Base-by-base conservation (phyloP, 2,888 invertebrate genomes). In the Nysson spinosus region DNA sequence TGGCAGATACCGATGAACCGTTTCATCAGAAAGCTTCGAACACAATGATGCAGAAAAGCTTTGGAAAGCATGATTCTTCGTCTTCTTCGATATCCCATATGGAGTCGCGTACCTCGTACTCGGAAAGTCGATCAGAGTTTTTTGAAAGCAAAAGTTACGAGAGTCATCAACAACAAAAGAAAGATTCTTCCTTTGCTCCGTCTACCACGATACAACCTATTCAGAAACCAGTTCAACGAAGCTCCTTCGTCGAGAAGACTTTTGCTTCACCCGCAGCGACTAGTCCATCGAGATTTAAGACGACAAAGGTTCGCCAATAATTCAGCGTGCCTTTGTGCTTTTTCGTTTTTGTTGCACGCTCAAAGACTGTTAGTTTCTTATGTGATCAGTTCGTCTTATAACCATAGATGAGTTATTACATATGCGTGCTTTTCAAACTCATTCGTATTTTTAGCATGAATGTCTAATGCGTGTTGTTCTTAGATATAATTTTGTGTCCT, bases 1-100 rank as follows among this genome's bases (percentile, higher is more conserved):
- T 91, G 86, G 93, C 93, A 1, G 93, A 93, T 78, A 93, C 93
- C 0, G 92, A 93, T 72, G 93, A 93, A 72, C 91, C 91, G 1
- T 88, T 90, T 11, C 84, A 81, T 7, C 83, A 85, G 16, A 77
- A 63, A 28, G 54, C 54, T 0, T 71, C 68, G 0, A 52, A 37
- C 6, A 58, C 63, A 2, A 65, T 56, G 3, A 42, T 61, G 60
- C 81, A 83, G 35, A 80, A 71, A 61, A 78, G 57, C 43, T 79
- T 82, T 30, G 79, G 77, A 0, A 85, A 85, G 46, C 80, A 81
- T 26, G 84, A 86, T 4, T 65, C 75, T 0, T 73, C 75, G 3
- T 71, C 77, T 3, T 81, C 80, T 0, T 68, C 68, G 20, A 77
- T 70, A 2, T 73, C 78, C 7, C 78, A 78, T 12, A 77, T 67